Base-by-base conservation (phyloP, 2,888 invertebrate species). In the Amphipyra tragopoginis region DNA sequence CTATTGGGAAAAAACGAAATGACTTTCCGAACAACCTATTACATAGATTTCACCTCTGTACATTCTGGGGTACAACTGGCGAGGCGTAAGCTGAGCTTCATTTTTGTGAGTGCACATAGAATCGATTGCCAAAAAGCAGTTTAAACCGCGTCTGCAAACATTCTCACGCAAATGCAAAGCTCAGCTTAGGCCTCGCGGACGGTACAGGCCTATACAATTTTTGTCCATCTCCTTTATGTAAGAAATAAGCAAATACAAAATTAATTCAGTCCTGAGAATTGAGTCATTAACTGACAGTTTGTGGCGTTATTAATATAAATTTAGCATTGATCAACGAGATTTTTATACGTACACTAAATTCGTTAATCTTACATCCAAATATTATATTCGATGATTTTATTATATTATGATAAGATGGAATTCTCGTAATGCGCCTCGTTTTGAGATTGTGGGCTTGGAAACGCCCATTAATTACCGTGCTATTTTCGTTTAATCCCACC, bases 401-500 rank as follows among this genome's bases (percentile, higher is more conserved):
- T 81, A 84, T 79, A 69, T 69, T 72, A 68, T 75, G 72, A 75
- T 75, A 75, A 82, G 77, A 82, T 79, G 86, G 86, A 86, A 89
- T 88, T 89, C 84, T 83, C 72, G 84, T 87, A 86, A 87, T 86
- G 86, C 82, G 86, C 80, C 79, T 85, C 85, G 82, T 88, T 88
- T 88, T 88, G 77, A 89, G 85, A 86, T 90, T 90, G 90, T 90
- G 91, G 87, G 86, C 84, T 88, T 87, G 83, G 75, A 86, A 86
- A 86, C 87, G 84, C 78, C 86, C 88, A 93, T 93, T 92, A 92
- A 92, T 93, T 92, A 91, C 83, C 47, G 76, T 65, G 89, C 90
- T 94, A 93, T 94, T 94, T 93, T 84, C 68, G 93, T 90, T 84
- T 91, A 93, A 93, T 93, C 93, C 92, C 79, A 88, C 89, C 88